Conservation (phyloP, 1,140 invertebrate genomes). For the Radopholus similis region DNA sequence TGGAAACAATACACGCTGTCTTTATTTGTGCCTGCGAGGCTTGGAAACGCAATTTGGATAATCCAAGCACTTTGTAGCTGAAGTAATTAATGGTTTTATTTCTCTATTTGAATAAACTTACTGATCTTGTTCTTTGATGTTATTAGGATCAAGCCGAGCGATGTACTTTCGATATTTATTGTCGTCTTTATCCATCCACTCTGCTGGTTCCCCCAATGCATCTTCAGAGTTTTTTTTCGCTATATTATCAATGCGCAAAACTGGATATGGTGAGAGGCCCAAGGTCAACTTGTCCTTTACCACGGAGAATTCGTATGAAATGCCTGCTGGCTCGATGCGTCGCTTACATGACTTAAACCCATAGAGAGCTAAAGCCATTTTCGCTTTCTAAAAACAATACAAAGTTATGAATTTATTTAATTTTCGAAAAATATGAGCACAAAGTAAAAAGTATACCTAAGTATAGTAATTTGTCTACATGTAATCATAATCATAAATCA, state of each 20-base stretch:
- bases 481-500: too few relatives aligned
- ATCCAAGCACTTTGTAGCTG: conserved; percentile 37
- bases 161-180: conserved; percentile 38
- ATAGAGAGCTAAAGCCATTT: conserved; percentile 33
- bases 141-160: conserved; percentile 38
- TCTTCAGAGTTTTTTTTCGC: not conserved
- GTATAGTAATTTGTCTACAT: too few relatives aligned
- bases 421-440: too few relatives aligned
- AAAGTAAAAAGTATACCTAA: too few relatives aligned
- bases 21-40: conserved; percentile 44
- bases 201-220: conserved; percentile 5
- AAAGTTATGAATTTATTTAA: too few relatives aligned
- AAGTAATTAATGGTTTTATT: not conserved
- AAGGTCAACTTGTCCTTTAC: conserved; percentile 33
- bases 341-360: conserved; percentile 30
- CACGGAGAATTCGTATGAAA: conserved; percentile 40
- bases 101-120: conserved; percentile 3
- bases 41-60: conserved; percentile 42
- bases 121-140: conserved; percentile 49
- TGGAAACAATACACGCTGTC: conserved; percentile 36
- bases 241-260: conserved; percentile 12
- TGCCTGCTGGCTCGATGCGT: conserved; percentile 37
- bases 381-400: not conserved
- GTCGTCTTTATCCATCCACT: conserved; percentile 40
- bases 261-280: conserved; percentile 28